A percentile compares a stretch with the other conserved stretches of the same genome.
Conservation (phyloP, 2,888 invertebrate genomes). For the Anthoptus insignis region DNA sequence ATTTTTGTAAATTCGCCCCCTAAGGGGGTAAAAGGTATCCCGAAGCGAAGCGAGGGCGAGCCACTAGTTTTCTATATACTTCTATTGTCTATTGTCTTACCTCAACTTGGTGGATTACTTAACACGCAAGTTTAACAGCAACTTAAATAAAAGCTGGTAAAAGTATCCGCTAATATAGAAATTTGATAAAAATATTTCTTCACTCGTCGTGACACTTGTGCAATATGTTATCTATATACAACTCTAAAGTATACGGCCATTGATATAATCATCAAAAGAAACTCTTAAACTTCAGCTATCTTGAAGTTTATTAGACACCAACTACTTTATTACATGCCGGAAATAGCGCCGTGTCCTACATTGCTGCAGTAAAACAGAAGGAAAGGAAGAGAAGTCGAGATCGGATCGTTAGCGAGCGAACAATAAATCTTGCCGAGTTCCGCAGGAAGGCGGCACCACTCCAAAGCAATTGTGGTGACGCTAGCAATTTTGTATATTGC, state of each 20-base stretch:
- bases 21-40: too few relatives aligned
- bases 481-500: not conserved
- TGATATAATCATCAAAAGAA: not conserved
- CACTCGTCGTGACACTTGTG: not conserved
- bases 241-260: too few relatives aligned
- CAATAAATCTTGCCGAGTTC: conserved; percentile 30
- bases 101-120: too few relatives aligned
- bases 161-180: too few relatives aligned
- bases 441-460: conserved; percentile 29
- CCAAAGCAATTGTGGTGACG: conserved; percentile 13
- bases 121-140: too few relatives aligned
- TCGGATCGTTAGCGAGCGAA: conserved; percentile 13
- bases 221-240: not conserved
- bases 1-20: too few relatives aligned
- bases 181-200: not conserved
- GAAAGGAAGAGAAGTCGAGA: conserved; percentile 26
- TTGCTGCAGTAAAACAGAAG: conserved; percentile 29
- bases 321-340: conserved; percentile 19
- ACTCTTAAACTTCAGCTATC: not conserved
- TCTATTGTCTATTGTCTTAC: too few relatives aligned
- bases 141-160: too few relatives aligned
- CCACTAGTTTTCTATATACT: too few relatives aligned
- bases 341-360: conserved; percentile 33
- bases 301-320: conserved; percentile 9
- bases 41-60: too few relatives aligned